Conservation (phyloP, 2,113 vertebrate species). For the Oreochromis tanganicae region DNA sequence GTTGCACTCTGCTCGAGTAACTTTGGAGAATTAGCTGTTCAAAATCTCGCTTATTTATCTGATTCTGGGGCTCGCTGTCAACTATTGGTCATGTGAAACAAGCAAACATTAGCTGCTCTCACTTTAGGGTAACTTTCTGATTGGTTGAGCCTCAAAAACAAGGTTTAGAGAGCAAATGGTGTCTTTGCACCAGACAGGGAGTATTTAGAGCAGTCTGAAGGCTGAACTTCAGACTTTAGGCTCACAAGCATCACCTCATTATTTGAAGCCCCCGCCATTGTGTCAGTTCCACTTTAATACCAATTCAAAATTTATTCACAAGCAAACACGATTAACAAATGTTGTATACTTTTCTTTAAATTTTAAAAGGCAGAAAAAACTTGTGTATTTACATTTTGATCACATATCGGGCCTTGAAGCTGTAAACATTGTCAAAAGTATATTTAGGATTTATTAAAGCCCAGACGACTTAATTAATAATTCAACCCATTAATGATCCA, state of each 20-base stretch:
- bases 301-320: background rate
- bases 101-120: background rate
- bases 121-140: background rate
- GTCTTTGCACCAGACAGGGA: background rate
- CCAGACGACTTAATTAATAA: slow-evolving; percentile 7
- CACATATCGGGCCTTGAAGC: background rate
- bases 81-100: background rate
- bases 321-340: background rate
- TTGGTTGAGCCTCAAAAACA: background rate
- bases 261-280: background rate
- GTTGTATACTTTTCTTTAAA: background rate
- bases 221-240: background rate
- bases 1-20: background rate
- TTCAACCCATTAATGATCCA: slow-evolving; percentile 35
- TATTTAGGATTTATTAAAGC: background rate
- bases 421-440: background rate
- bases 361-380: background rate
- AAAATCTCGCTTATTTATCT: background rate
- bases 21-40: background rate
- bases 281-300: background rate
- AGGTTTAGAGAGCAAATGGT: background rate
- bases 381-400: background rate
- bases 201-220: background rate
- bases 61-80: background rate
- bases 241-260: background rate